Evolutionary conservation across 2,888 invertebrate species (phyloP).

Genomic region (Luperina nickerlii): DNA sequence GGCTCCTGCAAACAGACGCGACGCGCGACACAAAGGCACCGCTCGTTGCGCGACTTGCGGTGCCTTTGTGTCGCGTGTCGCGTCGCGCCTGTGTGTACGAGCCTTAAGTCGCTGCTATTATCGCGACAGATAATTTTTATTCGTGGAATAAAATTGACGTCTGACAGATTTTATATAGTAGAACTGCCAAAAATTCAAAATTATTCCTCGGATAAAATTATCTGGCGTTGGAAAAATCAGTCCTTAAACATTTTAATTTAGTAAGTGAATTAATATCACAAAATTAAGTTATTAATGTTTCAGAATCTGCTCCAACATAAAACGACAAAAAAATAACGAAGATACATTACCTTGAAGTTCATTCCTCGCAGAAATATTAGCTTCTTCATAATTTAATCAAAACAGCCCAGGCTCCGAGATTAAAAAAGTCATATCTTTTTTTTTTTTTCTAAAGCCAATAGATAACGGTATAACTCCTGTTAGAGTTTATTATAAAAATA

Average conservation of each 20-base stretch:
- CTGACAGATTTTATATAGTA: too few species aligned
- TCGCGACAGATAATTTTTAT: too few species aligned
- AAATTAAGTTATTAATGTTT: neutral
- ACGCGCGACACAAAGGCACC: too few species aligned
- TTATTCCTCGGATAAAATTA: too few species aligned
- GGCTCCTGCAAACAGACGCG: too few species aligned
- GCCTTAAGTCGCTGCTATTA: too few species aligned
- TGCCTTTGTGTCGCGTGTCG: too few species aligned
- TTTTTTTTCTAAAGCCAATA: conserved; percentile 62
- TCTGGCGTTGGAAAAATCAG: too few species aligned
- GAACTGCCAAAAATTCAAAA: too few species aligned
- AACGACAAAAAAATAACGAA: conserved; percentile 25
- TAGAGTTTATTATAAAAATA: conserved; percentile 60
- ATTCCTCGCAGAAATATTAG: conserved; percentile 43
- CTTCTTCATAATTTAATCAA: conserved; percentile 63
- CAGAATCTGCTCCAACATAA: conserved; percentile 1
- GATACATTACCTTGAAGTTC: conserved; percentile 26
- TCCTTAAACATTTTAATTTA: neutral
- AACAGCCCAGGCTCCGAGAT: conserved; percentile 54
- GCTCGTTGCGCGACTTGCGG: too few species aligned
- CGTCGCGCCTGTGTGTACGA: too few species aligned
- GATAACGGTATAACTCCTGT: conserved; percentile 53
- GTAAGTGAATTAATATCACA: neutral
- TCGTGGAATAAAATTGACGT: too few species aligned
- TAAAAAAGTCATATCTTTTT: conserved; percentile 63